These are phyloP conservation scores for Deroplatys truncata DNA, from an alignment of 2,888 invertebrate genomes.

Conservation along the genomic window DNA sequence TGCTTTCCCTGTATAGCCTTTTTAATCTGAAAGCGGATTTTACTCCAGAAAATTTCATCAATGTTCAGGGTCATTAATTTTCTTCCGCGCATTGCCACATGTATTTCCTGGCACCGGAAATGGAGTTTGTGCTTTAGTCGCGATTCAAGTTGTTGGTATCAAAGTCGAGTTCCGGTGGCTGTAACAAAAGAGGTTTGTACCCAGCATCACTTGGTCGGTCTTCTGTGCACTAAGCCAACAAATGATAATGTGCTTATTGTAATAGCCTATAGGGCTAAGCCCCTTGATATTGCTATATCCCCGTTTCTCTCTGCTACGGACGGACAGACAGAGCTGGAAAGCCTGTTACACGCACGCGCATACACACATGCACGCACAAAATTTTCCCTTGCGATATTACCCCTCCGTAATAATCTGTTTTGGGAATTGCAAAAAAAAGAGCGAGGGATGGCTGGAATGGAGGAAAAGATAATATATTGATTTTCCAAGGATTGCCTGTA, in stretches of 20 bases:
- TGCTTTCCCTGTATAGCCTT: not conserved
- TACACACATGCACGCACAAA: not conserved
- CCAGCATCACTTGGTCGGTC: not conserved
- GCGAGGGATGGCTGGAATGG: not conserved
- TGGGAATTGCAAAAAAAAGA: conserved; percentile 4
- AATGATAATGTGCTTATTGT: conserved; percentile 13
- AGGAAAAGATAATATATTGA: conserved; percentile 3
- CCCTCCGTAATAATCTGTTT: conserved; percentile 7
- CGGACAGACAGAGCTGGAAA: not conserved
- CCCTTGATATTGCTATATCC: not conserved
- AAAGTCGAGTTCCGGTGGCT: not conserved
- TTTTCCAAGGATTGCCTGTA: conserved; percentile 8
- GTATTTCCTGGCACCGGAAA: not conserved
- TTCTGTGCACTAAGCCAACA: conserved; percentile 3
- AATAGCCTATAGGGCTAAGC: conserved; percentile 10
- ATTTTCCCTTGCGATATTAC: conserved; percentile 11
- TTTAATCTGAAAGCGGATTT: not conserved
- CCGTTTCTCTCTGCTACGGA: not conserved
- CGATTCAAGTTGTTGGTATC: not conserved
- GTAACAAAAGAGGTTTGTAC: not conserved
- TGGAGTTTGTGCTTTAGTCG: not conserved
- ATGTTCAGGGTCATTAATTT: not conserved
- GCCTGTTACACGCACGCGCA: not conserved
- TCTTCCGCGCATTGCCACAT: not conserved
- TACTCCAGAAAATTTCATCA: not conserved